A percentile compares a stretch with the other conserved stretches of the same genome.
Evolutionary conservation across 2,113 vertebrate species (phyloP).

Genomic region (Brevimyrus niger): DNA sequence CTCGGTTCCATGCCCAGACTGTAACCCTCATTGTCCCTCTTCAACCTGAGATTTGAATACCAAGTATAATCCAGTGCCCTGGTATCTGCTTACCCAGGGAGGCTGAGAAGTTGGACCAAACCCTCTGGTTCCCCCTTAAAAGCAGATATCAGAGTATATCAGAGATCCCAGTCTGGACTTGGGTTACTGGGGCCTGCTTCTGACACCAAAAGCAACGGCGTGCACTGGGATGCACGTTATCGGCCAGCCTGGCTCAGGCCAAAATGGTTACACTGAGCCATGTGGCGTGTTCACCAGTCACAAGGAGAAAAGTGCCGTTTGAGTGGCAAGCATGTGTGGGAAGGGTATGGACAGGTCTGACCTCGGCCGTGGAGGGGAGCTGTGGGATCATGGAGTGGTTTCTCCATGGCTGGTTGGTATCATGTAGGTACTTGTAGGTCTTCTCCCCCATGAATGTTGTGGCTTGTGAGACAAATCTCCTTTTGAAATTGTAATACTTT

Average conservation of each 20-base stretch:
- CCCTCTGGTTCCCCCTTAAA: neutral
- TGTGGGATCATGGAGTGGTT: neutral
- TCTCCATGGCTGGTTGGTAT: neutral
- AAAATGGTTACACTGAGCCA: neutral
- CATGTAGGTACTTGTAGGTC: neutral
- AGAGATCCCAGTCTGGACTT: neutral
- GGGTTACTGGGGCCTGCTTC: neutral
- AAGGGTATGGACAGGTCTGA: neutral
- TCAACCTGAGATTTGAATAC: neutral
- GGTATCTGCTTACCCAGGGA: neutral
- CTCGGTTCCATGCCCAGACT: neutral
- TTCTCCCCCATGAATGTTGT: neutral
- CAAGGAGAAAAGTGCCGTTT: neutral
- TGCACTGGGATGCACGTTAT: neutral
- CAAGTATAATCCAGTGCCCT: neutral
- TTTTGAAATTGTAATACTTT: neutral
- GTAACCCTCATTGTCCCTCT: neutral
- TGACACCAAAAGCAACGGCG: neutral
- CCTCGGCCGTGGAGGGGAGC: neutral
- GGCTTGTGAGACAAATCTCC: neutral
- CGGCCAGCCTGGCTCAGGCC: neutral
- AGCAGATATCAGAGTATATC: neutral
- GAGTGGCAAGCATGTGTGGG: neutral
- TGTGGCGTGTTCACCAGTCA: neutral
- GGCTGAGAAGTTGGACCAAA: neutral